Percentiles rank a stretch among this genome's conserved stretches.
phyloP scores from a whole-genome alignment of 2,113 vertebrate species.

The Xiphias gladius region DNA sequence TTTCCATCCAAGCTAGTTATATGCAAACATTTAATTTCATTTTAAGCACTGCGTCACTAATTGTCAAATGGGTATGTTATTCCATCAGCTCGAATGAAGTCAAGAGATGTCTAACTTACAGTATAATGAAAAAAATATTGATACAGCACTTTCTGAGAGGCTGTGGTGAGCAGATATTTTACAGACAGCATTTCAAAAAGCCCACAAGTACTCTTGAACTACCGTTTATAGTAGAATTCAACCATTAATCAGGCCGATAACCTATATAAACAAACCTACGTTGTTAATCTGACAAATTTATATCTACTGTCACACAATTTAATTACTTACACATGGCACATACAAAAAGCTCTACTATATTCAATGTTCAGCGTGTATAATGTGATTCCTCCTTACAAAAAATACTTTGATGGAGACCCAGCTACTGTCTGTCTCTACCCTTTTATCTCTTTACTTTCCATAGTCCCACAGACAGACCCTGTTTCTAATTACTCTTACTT shows the following conservation, averaged over 20 bases:
- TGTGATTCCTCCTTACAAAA: neutral
- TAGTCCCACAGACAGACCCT: slow-evolving; percentile 30
- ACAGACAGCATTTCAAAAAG: neutral
- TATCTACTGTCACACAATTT: neutral
- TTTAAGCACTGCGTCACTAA: neutral
- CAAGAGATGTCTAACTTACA: neutral
- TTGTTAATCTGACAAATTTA: neutral
- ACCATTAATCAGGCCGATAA: neutral
- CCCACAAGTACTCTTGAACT: neutral
- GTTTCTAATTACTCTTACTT: slow-evolving; percentile 61
- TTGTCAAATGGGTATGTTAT: neutral
- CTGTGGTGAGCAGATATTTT: neutral
- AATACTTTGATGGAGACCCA: slow-evolving; percentile 2
- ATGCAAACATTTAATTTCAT: neutral
- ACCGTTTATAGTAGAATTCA: neutral
- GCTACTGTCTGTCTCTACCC: slow-evolving; percentile 15
- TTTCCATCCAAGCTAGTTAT: too few relatives aligned
- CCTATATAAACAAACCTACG: neutral
- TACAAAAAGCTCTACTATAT: neutral
- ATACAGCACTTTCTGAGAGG: neutral
- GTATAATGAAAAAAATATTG: neutral
- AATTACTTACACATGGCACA: neutral
- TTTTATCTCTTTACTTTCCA: slow-evolving; percentile 14
- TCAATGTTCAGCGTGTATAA: neutral
- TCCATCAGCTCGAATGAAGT: neutral